Percentiles rank a stretch among this genome's conserved stretches.
Evolutionary conservation across 92 coral and sea anemone species (phyloP).

Genomic region (Epizoanthus scotinus): DNA sequence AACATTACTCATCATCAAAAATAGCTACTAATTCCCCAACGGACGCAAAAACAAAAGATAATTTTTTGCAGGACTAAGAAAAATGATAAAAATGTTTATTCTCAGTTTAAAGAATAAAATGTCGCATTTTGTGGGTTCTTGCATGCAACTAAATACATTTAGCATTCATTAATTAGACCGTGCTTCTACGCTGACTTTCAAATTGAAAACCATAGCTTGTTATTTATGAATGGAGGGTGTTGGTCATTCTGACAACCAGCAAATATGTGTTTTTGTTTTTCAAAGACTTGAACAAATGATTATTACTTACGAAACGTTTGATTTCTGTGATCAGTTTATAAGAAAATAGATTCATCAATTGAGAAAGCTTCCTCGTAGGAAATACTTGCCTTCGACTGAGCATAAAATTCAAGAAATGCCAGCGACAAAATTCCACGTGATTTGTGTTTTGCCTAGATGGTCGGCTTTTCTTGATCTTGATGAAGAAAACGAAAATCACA

Average conservation of each 20-base stretch:
- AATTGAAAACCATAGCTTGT: slow-evolving; percentile 16
- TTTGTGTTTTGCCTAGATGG: no score
- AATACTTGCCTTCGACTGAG: neutral
- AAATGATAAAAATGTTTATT: neutral
- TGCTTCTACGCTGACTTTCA: neutral
- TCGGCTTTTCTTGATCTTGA: no score
- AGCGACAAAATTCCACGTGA: slow-evolving; percentile 26
- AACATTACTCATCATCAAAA: neutral
- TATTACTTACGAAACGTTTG: neutral
- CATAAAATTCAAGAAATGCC: neutral
- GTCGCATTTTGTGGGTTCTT: slow-evolving; percentile 2
- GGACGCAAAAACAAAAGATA: neutral
- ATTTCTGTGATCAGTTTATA: neutral
- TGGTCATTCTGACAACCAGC: slow-evolving; percentile 9
- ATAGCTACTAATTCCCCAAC: neutral
- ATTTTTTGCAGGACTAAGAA: neutral
- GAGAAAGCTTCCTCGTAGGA: no score
- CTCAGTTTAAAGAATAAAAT: neutral
- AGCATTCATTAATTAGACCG: slow-evolving; percentile 17
- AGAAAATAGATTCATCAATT: neutral
- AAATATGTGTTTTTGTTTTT: neutral
- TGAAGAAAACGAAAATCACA: no score
- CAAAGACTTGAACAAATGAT: neutral
- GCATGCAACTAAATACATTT: slow-evolving; percentile 11
- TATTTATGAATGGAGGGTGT: slow-evolving; percentile 25